Evolutionary conservation across 2,888 invertebrate genomes (phyloP), one percentile per base, ranked within the genome.

Genomic region (Eumacrocentrus americanus): DNA sequence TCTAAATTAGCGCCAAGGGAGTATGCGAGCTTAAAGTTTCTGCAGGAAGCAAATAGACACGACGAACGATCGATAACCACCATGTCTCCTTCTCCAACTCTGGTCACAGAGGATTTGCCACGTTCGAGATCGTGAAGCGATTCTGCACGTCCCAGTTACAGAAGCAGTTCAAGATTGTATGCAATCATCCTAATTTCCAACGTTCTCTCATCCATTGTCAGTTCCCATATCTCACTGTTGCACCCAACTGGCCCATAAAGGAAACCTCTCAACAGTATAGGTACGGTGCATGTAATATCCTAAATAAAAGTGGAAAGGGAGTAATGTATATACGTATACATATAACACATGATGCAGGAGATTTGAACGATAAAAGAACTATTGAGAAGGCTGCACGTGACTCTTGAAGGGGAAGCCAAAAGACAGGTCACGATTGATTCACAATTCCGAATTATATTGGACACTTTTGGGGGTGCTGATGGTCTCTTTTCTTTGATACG

Each of bases 1-100:
- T 60, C 59, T 65, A 64, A 68, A 67, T 68, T 68, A 67, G 58
- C 61, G 62, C 60, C 60, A 62, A 57, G 52, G 60, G 58, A 23
- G 59, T 60, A 48, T 29, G 60, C 52, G 42, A 58, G 55, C 64
- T 62, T 57, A 58, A 62, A 63, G 57, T 62, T 63, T 65, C 55
- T 61, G 12, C 20, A 63, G 61, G 60, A 46, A 61, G 63, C 55
- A 65, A 62, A 63, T 63, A 59, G 62, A 35, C n/a, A n/a, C n/a
- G n/a, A n/a, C 46, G 29, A 53, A 55, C 57, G 62, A 65, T 67
- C 63, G 59, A 65, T 67, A 62, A 65, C 65, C 58, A 54, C 61
- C 12, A 58, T 63, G 50, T 62, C 47, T 50, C 53, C 50, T 55
- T 46, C 52, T 47, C 51, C 59, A 16, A 44, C 50, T 42, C 44